Evolutionary conservation across 1,140 invertebrate species (phyloP).

Genomic region (Drosophila melanica): DNA sequence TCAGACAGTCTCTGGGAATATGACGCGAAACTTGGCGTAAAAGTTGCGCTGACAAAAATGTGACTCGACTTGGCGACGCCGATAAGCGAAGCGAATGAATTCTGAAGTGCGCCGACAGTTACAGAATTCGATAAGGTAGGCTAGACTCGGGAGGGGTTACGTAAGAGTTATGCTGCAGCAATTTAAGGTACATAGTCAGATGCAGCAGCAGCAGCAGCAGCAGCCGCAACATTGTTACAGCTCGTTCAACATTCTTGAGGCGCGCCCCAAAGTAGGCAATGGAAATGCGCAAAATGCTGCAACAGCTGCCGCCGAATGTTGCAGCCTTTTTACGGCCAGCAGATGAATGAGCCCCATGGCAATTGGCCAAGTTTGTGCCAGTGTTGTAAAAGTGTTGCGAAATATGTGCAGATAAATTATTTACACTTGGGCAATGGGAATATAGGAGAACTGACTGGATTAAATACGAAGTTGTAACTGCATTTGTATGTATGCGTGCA

Average conservation of each 20-base stretch:
- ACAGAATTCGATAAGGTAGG: conserved; percentile 39
- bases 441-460: too few relatives aligned
- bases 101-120: conserved; percentile 29
- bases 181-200: conserved; percentile 29
- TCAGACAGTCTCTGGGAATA: conserved; percentile 28
- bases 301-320: conserved; percentile 43
- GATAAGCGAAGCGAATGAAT: conserved; percentile 66
- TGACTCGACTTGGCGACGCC: conserved; percentile 38
- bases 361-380: conserved; percentile 24
- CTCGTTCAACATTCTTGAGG: conserved; percentile 38
- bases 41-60: conserved; percentile 52
- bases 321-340: conserved; percentile 42
- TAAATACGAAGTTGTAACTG: too few relatives aligned
- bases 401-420: conserved; percentile 13
- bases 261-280: conserved; percentile 49
- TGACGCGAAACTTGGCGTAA: conserved; percentile 57
- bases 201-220: conserved; percentile 22
- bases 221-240: conserved; percentile 34
- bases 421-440: conserved; percentile 1
- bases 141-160: neutral
- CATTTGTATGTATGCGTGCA: too few relatives aligned
- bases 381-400: conserved; percentile 16
- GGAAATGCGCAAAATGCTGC: conserved; percentile 60
- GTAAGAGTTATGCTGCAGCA: conserved; percentile 32
- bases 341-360: conserved; percentile 29